Base-by-base conservation (phyloP, 1,140 invertebrate species). In the Mya arenaria region DNA sequence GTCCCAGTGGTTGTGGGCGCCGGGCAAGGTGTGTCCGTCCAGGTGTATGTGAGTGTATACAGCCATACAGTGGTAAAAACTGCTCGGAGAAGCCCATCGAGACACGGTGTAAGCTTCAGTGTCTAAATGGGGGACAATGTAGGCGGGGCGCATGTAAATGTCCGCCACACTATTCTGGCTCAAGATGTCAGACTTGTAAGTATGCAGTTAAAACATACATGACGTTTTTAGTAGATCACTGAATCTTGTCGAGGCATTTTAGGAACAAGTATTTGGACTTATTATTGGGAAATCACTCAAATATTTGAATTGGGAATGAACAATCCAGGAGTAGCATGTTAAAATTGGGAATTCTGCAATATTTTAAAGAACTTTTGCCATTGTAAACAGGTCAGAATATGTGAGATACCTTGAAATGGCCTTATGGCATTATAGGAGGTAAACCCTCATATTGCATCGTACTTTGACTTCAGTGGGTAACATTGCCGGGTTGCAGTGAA, bases 101-200 rank as follows among this genome's bases (percentile, higher is more conserved):
- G 58, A 62, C 80, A 84, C 37, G 30, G 44, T 92, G 91, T 84
- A 83, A 82, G 37, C 68, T 73, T 23, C 68, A 84, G 17, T 92
- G 91, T 85, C 82, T 89, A 25, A 90, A 92, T 81, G 88, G 90
- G 6, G 90, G 89, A 0, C 81, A 86, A 30, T 92, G 91, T 83
- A 68, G 84, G 6, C 72, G 72, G 41, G 88, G 89, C 13, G 88
- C 86, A 44, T 92, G 91, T 85, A 86, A 86, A 77, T 92, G 91
- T 88, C 84, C 86, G 0, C 63, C 74, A 48, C 84, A 78, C 17
- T 86, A 88, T 73, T 85, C 84, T 63, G 91, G 91, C 17, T 74
- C 72, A 25, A 79, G 84, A 17, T 92, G 91, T 80, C 89, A 91
- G 77, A 79, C 87, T 78, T 78, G 90, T 91, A 85, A 87, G 90